These are phyloP conservation scores for Dendrolimus pini DNA, from an alignment of 2,888 invertebrate species.

Conservation along the genomic window DNA sequence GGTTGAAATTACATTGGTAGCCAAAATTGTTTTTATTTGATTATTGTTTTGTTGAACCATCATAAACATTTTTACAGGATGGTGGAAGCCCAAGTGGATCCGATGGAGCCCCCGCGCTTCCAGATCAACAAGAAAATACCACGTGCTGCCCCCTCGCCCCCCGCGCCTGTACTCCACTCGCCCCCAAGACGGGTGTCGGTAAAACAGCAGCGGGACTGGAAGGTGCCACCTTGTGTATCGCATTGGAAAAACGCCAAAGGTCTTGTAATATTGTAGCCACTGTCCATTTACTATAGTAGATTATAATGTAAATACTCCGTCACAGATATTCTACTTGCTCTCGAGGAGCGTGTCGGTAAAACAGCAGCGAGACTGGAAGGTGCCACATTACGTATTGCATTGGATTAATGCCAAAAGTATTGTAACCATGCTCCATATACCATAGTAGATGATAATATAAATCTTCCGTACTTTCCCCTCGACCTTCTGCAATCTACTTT, in stretches of 20 bases:
- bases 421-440: neutral
- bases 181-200: conserved; percentile 98
- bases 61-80: conserved; percentile 33
- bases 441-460: no score
- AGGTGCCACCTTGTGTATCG: conserved; percentile 97
- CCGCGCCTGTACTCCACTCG: conserved; percentile 98
- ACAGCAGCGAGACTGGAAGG: conserved; percentile 99
- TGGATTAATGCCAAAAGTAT: conserved; percentile 98
- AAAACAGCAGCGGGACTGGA: conserved; percentile 99
- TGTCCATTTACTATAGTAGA: no score
- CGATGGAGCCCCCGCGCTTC: conserved; percentile 99
- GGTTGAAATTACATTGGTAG: no score
- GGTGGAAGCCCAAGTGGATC: conserved; percentile 85
- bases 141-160: conserved; percentile 98
- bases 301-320: no score
- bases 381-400: conserved; percentile 98
- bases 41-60: no score
- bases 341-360: conserved; percentile 95
- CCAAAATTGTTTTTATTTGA: no score
- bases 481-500: no score
- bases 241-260: conserved; percentile 99
- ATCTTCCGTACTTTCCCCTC: no score
- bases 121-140: conserved; percentile 99
- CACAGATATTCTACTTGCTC: no score
- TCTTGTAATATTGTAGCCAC: conserved; percentile 21